These are phyloP conservation scores for Chitala chitala DNA, from an alignment of 2,113 vertebrate genomes.

Conservation along the genomic window DNA sequence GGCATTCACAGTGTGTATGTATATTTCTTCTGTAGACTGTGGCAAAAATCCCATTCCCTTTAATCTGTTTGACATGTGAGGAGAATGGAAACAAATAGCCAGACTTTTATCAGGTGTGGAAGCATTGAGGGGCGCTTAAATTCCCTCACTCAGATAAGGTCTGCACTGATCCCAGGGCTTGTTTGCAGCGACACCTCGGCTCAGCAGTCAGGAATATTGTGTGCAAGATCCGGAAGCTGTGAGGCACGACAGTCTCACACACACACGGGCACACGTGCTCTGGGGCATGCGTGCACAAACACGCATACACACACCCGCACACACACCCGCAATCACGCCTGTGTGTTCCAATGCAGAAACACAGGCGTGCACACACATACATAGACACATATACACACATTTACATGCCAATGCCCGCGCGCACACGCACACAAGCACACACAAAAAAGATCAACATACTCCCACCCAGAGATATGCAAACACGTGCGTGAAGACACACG, in stretches of 20 bases:
- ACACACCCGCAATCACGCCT: constrained; percentile 29
- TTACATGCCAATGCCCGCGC: not conserved
- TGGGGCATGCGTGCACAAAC: not conserved
- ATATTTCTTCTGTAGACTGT: not conserved
- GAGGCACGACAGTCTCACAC: not conserved
- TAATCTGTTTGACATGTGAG: not conserved
- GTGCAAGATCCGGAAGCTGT: not conserved
- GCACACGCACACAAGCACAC: not conserved
- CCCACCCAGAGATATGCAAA: too few relatives aligned
- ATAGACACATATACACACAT: not conserved
- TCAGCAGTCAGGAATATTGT: not conserved
- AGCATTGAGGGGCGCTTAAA: not conserved
- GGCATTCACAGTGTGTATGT: not conserved
- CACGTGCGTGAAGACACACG: too few relatives aligned
- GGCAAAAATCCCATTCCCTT: not conserved
- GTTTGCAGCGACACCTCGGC: not conserved
- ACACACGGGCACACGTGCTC: constrained; percentile 6
- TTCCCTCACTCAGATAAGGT: too few relatives aligned
- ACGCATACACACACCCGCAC: not conserved
- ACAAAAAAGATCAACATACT: not conserved
- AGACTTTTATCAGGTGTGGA: not conserved
- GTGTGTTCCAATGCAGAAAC: constrained; percentile 30
- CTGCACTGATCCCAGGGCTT: not conserved
- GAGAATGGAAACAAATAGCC: not conserved
- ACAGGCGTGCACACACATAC: not conserved